Percentiles rank a stretch among this genome's conserved stretches.
phyloP scores from a whole-genome alignment of 2,113 vertebrate genomes.

The Paramormyrops kingsleyae region DNA sequence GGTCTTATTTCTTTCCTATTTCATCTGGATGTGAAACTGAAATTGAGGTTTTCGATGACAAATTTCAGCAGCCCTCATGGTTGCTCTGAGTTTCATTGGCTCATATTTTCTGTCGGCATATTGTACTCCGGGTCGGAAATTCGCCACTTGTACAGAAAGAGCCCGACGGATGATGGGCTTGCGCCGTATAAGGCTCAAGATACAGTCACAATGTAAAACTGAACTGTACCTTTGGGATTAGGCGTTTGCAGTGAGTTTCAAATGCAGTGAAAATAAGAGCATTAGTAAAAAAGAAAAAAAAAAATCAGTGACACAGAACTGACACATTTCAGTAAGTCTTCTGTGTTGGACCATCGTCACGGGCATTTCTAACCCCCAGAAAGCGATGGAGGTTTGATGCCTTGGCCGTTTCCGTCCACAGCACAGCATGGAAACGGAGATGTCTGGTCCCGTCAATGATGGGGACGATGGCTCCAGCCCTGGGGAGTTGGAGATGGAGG shows the following conservation, averaged over 20 bases:
- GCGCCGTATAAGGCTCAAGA: background rate
- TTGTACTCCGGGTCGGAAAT: slow-evolving; percentile 15
- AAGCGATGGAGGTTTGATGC: background rate
- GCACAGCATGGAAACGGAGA: slow-evolving; percentile 46
- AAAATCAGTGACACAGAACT: background rate
- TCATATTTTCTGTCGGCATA: slow-evolving; percentile 18
- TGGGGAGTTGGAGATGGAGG: slow-evolving; percentile 52
- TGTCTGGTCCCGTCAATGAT: slow-evolving; percentile 39
- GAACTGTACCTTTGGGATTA: background rate
- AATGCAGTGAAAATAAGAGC: slow-evolving; percentile 1
- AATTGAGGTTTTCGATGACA: slow-evolving; percentile 29
- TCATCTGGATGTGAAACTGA: slow-evolving; percentile 28
- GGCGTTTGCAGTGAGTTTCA: background rate
- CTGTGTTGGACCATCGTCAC: background rate
- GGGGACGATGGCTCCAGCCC: slow-evolving; percentile 37
- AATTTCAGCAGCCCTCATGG: slow-evolving; percentile 24
- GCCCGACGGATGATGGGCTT: background rate
- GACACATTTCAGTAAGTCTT: background rate
- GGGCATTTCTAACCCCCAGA: background rate
- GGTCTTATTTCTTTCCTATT: slow-evolving; percentile 19
- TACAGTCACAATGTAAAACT: background rate
- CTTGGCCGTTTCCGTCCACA: slow-evolving; percentile 25
- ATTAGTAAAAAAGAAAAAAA: background rate
- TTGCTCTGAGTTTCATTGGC: slow-evolving; percentile 23
- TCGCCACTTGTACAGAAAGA: background rate